Percentiles rank a stretch among this genome's conserved stretches.
These are phyloP conservation scores for Rotaria socialis DNA, from an alignment of 2,888 invertebrate genomes.

Conservation along the genomic window DNA sequence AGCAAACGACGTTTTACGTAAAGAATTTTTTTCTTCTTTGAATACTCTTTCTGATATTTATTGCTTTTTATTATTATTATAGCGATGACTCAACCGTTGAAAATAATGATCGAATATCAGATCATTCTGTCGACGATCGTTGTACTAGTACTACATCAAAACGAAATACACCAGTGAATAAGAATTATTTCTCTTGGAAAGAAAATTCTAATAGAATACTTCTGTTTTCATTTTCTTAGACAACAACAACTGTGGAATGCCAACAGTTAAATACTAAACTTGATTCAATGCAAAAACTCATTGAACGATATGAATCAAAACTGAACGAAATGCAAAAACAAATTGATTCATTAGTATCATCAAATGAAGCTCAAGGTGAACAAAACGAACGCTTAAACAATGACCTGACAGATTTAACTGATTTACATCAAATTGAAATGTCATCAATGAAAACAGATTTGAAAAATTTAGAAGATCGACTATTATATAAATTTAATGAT, in stretches of 20 bases:
- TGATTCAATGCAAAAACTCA: not conserved
- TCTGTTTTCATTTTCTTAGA: not conserved
- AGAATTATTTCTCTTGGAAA: not conserved
- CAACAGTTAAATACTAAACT: constrained; percentile 11
- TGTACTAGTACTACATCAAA: not conserved
- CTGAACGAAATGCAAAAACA: constrained; percentile 15
- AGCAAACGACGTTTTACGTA: not conserved
- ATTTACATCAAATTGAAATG: constrained; percentile 36
- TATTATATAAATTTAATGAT: constrained; percentile 27
- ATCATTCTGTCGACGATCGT: not conserved
- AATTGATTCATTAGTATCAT: not conserved
- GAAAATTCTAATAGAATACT: not conserved
- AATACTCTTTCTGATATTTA: no score
- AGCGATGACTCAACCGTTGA: not conserved
- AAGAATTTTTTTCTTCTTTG: no score
- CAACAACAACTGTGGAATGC: not conserved
- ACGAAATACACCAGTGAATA: not conserved
- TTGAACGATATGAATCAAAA: not conserved
- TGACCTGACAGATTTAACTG: not conserved
- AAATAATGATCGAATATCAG: not conserved
- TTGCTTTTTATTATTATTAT: not conserved
- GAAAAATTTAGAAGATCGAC: not conserved
- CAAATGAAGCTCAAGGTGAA: not conserved
- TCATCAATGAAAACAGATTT: not conserved
- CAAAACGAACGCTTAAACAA: not conserved